phyloP scores from a whole-genome alignment of 1,140 invertebrate genomes.

The Lepidostoma basale region DNA sequence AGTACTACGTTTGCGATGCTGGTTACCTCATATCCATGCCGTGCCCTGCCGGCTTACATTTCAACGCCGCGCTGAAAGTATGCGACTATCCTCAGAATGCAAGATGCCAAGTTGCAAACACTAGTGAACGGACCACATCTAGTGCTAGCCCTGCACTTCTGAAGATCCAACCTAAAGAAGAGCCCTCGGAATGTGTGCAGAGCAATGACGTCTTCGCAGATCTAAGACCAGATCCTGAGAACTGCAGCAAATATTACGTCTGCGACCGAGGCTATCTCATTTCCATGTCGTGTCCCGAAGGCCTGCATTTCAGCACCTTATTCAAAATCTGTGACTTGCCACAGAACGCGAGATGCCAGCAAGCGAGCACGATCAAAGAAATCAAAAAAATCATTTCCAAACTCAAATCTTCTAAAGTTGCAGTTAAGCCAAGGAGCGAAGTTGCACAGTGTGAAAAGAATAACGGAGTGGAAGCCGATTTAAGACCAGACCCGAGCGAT shows the following conservation, averaged over 20 bases:
- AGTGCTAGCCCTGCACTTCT: too few species aligned
- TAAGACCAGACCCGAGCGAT: slow-evolving; percentile 46
- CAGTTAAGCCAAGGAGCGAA: neutral
- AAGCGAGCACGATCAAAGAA: neutral
- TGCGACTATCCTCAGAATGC: slow-evolving; percentile 53
- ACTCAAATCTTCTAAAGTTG: neutral
- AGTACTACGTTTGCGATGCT: slow-evolving; percentile 64
- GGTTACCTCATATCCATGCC: slow-evolving; percentile 55
- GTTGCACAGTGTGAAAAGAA: neutral
- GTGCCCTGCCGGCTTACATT: slow-evolving; percentile 61
- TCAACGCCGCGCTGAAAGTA: slow-evolving; percentile 57
- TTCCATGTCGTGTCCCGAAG: slow-evolving; percentile 50
- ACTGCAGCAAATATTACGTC: slow-evolving; percentile 65
- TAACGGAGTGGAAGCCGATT: slow-evolving; percentile 19
- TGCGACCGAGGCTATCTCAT: slow-evolving; percentile 60
- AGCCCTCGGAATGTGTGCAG: neutral
- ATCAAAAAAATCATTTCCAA: neutral
- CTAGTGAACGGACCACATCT: too few species aligned
- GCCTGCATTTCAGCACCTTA: slow-evolving; percentile 50
- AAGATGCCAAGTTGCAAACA: slow-evolving; percentile 20
- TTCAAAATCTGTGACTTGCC: slow-evolving; percentile 51
- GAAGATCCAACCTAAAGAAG: slow-evolving; percentile 40
- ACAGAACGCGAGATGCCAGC: slow-evolving; percentile 44
- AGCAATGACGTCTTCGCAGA: slow-evolving; percentile 23
- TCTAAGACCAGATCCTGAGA: slow-evolving; percentile 54